phyloP scores from a whole-genome alignment of 1,140 invertebrate genomes.

The Archivesica marissinica region DNA sequence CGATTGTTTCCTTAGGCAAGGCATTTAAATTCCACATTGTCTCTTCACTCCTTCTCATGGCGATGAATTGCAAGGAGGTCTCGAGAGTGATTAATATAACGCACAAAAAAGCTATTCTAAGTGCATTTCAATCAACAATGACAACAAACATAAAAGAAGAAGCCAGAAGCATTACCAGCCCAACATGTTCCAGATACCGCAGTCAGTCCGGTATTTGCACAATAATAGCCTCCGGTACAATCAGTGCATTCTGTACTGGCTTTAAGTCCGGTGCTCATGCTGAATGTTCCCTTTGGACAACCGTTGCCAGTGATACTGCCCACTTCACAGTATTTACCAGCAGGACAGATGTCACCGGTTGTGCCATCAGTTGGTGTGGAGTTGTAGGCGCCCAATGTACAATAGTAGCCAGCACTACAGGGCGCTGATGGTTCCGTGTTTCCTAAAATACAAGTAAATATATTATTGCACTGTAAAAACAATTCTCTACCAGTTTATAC shows the following conservation, averaged over 20 bases:
- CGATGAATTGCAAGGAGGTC: no score
- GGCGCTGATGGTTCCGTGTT: conserved; percentile 74
- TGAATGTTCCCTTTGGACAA: conserved; percentile 81
- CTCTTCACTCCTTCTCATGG: no score
- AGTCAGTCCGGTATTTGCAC: conserved; percentile 74
- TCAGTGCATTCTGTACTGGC: conserved; percentile 70
- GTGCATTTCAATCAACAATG: no score
- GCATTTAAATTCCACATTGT: no score
- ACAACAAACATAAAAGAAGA: no score
- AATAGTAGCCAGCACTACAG: conserved; percentile 78
- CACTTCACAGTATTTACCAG: conserved; percentile 75
- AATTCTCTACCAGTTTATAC: no score
- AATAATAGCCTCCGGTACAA: conserved; percentile 80
- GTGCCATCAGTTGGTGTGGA: conserved; percentile 77
- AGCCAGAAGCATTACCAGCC: conserved; percentile 69
- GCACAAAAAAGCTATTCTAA: no score
- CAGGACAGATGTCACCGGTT: conserved; percentile 79
- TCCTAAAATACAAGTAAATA: conserved; percentile 69
- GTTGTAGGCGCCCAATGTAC: conserved; percentile 74
- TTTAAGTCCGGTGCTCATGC: conserved; percentile 74
- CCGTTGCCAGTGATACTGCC: conserved; percentile 76
- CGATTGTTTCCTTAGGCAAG: no score
- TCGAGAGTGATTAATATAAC: no score
- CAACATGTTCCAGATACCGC: conserved; percentile 74
- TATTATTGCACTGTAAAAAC: no score